phyloP scores from a whole-genome alignment of 2,888 invertebrate species.

The Drosophila paramelanica region DNA sequence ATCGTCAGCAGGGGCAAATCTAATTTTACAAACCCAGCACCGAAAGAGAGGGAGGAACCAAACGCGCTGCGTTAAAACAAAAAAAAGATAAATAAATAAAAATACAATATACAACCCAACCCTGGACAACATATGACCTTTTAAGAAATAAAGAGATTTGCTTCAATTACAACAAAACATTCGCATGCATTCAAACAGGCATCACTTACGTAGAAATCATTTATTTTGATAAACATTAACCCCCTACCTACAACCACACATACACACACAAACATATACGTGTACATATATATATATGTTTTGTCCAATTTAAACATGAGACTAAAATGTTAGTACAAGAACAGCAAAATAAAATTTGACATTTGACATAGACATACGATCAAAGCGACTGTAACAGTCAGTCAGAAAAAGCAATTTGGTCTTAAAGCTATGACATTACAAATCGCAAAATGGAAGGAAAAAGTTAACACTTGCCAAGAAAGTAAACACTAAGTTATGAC shows the following conservation, averaged over 20 bases:
- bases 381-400: conserved; percentile 30
- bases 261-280: conserved; percentile 29
- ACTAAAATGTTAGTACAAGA: conserved; percentile 56
- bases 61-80: conserved; percentile 15
- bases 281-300: conserved; percentile 55
- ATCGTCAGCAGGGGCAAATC: conserved; percentile 62
- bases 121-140: conserved; percentile 53
- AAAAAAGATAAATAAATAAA: conserved; percentile 6
- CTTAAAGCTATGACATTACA: conserved; percentile 41
- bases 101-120: conserved; percentile 23
- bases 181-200: conserved; percentile 62
- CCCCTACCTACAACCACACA: conserved; percentile 17
- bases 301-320: conserved; percentile 69
- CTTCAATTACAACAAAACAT: conserved; percentile 59
- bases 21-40: conserved; percentile 49
- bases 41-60: conserved; percentile 29
- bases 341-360: conserved; percentile 28
- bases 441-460: conserved; percentile 40
- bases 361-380: conserved; percentile 36
- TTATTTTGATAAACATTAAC: conserved; percentile 46
- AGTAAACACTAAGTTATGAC: conserved; percentile 66
- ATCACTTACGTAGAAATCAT: conserved; percentile 60
- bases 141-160: conserved; percentile 69
- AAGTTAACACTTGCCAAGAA: conserved; percentile 71
- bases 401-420: conserved; percentile 53